Evolutionary conservation across 2,888 invertebrate species (phyloP).

Genomic region (Dysmachus trigonus): DNA sequence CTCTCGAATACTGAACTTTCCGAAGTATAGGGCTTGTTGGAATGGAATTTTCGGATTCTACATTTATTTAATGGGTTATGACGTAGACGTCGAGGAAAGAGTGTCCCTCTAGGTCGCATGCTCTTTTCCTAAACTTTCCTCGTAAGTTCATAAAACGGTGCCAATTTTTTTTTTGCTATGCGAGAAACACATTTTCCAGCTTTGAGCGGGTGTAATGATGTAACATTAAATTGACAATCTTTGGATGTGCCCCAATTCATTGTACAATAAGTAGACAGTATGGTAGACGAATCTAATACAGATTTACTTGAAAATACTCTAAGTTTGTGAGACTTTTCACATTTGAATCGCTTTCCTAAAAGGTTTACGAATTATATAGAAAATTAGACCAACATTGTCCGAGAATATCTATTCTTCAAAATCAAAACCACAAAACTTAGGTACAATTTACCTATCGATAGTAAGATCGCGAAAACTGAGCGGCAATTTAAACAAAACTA

Average conservation of each 20-base stretch:
- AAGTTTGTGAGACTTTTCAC: neutral
- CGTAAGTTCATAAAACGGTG: neutral
- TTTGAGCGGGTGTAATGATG: neutral
- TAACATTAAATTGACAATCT: neutral
- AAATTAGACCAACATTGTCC: too few relatives aligned
- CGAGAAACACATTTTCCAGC: neutral
- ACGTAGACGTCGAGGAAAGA: neutral
- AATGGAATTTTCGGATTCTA: neutral
- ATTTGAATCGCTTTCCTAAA: too few relatives aligned
- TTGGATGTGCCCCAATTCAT: neutral
- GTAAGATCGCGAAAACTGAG: too few relatives aligned
- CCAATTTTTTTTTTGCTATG: neutral
- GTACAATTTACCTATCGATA: too few relatives aligned
- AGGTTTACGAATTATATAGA: too few relatives aligned
- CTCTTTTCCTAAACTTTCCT: neutral
- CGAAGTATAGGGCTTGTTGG: neutral
- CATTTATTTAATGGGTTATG: neutral
- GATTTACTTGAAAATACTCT: neutral
- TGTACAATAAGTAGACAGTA: neutral
- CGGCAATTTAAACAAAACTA: too few relatives aligned
- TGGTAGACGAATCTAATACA: too few relatives aligned
- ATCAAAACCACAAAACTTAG: too few relatives aligned
- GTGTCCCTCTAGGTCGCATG: constrained; percentile 14
- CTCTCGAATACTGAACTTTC: neutral
- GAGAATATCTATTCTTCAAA: too few relatives aligned